Evolutionary conservation across 2,113 vertebrate genomes (phyloP).

Genomic region (Crotalus helleri): DNA sequence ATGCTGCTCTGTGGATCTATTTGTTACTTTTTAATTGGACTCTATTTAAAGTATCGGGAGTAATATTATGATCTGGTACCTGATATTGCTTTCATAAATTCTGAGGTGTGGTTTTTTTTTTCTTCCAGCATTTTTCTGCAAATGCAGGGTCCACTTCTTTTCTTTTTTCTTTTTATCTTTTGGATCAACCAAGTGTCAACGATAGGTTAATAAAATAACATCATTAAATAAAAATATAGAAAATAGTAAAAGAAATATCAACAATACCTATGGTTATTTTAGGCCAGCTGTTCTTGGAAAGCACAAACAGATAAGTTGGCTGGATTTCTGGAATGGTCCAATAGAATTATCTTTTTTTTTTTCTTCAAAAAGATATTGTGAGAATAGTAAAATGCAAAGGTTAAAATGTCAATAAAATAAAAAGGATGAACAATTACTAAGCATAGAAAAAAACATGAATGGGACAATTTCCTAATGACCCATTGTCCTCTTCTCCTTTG

Average conservation of each 20-base stretch:
- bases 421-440: neutral
- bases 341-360: neutral
- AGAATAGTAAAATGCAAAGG: neutral
- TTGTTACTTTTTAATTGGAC: neutral
- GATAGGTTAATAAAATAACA: too few species aligned
- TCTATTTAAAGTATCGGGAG: neutral
- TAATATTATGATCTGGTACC: neutral
- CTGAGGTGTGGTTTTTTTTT: neutral
- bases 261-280: neutral
- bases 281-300: neutral
- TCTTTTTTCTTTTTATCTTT: neutral
- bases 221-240: too few species aligned
- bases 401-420: neutral
- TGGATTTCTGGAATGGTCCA: neutral
- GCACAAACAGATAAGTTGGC: neutral
- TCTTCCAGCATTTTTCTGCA: too few species aligned
- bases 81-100: neutral
- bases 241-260: neutral
- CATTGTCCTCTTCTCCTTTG: neutral
- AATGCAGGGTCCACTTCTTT: neutral
- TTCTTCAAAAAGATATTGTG: neutral
- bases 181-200: neutral
- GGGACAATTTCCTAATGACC: neutral
- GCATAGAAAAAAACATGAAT: neutral
- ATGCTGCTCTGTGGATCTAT: neutral